Evolutionary conservation across 2,113 vertebrate species (phyloP), one percentile per base, ranked within the genome.

Genomic region (Anoplopoma fimbria): DNA sequence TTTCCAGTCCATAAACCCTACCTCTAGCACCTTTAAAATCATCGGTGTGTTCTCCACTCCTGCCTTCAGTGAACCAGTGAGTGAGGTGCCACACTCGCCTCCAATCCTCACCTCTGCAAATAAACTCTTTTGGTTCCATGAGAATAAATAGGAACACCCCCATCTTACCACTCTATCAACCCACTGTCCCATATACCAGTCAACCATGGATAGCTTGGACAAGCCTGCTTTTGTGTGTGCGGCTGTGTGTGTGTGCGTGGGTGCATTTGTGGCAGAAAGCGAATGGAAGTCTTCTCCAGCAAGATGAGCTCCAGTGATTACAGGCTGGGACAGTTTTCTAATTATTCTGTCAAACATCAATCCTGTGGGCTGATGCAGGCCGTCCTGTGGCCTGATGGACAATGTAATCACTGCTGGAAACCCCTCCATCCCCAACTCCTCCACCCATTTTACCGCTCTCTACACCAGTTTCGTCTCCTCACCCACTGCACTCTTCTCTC

Each of bases 271-370:
- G 91, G 81, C 87, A 88, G 79, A 77, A 61, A 85, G 81, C 13
- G 77, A 92, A 92, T 91, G 82, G 94, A 91, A 93, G 93, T 95
- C 94, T 94, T 95, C 91, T 91, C 79, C 23, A 57, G 88, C 84
- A 93, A 95, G 95, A 95, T 96, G 95, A 95, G 95, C 95, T 95
- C 81, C 87, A 96, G 94, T 94, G 95, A 97, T 97, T 98, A 97
- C 96, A 95, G 92, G 94, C 94, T 92, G 96, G 96, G 97, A 97
- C 97, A 97, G 95, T 96, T 98, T 98, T 98, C 97, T 99, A 99
- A 99, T 99, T 99, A 99, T 96, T 97, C 96, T 99, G 98, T 98
- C 97, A 98, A 98, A 96, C 96, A 98, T 99, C 97, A 97, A 97
- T 97, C 96, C 95, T 89, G 88, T 77, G 86, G 94, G 95, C 92